Evolutionary conservation across 2,888 invertebrate species (phyloP).

Genomic region (Metopia argyrocephala): DNA sequence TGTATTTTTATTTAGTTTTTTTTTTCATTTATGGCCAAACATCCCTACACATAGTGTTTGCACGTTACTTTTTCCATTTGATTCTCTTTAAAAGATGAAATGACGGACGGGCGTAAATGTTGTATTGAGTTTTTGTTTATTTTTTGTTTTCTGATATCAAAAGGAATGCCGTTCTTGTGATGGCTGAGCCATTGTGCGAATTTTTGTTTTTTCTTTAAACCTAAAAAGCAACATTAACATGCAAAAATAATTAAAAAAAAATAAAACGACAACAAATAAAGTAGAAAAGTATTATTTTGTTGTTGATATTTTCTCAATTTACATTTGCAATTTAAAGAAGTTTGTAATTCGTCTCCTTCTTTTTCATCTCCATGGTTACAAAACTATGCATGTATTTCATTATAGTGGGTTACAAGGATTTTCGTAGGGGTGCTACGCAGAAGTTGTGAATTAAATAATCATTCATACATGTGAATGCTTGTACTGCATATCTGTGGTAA

Average conservation of each 20-base stretch:
- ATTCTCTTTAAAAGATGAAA: conserved; percentile 16
- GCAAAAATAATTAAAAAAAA: conserved; percentile 39
- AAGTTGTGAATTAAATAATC: background rate
- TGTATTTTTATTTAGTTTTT: background rate
- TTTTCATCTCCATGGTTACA: no score
- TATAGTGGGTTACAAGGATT: background rate
- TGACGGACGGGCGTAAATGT: conserved; percentile 46
- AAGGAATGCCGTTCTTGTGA: conserved; percentile 55
- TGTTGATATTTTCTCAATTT: no score
- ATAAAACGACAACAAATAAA: background rate
- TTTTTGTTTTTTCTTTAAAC: conserved; percentile 5
- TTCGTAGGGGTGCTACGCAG: background rate
- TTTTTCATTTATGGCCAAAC: conserved; percentile 29
- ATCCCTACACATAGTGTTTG: conserved; percentile 7
- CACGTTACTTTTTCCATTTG: conserved; percentile 30
- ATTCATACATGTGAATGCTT: no score
- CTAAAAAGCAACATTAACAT: conserved; percentile 22
- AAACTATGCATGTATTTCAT: no score
- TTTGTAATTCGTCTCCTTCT: background rate
- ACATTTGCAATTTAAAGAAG: no score
- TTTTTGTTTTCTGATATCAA: conserved; percentile 52
- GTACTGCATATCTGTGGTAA: no score
- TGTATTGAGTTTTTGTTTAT: no score
- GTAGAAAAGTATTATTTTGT: background rate
- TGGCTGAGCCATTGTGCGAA: conserved; percentile 52